Percentiles rank a stretch among this genome's conserved stretches.
Evolutionary conservation across 2,888 invertebrate genomes (phyloP).

Genomic region (Apocheima hispidaria): DNA sequence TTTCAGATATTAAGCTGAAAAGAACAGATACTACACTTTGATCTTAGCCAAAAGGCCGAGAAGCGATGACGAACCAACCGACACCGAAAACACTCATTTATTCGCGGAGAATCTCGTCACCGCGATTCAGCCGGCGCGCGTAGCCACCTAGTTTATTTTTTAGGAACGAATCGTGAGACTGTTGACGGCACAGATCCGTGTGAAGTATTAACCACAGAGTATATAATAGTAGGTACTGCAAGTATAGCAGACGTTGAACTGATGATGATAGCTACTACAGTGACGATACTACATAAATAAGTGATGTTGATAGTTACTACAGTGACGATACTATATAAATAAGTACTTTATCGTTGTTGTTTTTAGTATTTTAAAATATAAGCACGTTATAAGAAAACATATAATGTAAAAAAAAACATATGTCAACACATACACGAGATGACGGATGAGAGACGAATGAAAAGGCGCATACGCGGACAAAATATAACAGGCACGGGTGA

Average conservation of each 20-base stretch:
- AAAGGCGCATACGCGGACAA: too few relatives aligned
- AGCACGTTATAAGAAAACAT: too few relatives aligned
- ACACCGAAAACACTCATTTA: neutral
- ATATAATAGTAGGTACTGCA: neutral
- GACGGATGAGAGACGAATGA: too few relatives aligned
- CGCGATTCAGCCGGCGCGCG: constrained; percentile 26
- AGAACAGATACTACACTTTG: constrained; percentile 52
- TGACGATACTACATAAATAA: too few relatives aligned
- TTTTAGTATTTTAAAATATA: too few relatives aligned
- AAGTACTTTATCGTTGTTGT: too few relatives aligned
- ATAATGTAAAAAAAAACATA: too few relatives aligned
- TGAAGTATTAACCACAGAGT: too few relatives aligned
- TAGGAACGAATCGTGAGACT: neutral
- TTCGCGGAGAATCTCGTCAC: constrained; percentile 20
- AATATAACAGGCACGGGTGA: too few relatives aligned
- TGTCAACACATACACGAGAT: too few relatives aligned
- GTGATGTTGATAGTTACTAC: too few relatives aligned
- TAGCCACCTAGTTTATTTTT: constrained; percentile 30
- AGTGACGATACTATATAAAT: too few relatives aligned
- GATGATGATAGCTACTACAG: neutral
- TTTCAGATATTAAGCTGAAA: constrained; percentile 51
- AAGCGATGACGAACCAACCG: constrained; percentile 26
- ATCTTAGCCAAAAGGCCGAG: constrained; percentile 44
- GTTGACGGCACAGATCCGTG: neutral
- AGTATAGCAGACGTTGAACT: constrained; percentile 1